Base-by-base conservation (phyloP, 1,140 invertebrate genomes). In the Magallana angulata region DNA sequence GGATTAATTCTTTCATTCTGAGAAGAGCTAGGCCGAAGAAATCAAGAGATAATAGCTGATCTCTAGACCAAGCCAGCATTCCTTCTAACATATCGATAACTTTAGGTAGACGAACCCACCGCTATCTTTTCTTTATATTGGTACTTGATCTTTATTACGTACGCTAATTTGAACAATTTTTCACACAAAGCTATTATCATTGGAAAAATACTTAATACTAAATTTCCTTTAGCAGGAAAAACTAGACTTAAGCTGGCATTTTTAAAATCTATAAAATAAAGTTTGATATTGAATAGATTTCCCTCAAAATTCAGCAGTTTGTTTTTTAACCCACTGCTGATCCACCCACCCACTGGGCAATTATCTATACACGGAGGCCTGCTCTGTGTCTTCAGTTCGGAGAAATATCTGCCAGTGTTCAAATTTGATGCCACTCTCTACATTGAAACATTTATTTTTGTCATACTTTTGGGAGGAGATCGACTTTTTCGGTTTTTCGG, bases 1-100 rank as follows among this genome's bases (percentile, higher is more conserved):
- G 68, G 68, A 76, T 76, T 76, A 76, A 76, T 76, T 76, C 68
- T 30, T 30, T 11, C 68, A 76, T 76, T 76, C 68, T 76, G 24
- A 30, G 24, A 12, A 76, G 68, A 36, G 68, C 8, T 76, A 30
- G 24, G 68, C 9, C 14, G 24, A 9, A 30, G 9, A 18, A 30
- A 30, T 24, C 24, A 76, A 30, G 18, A 30, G 60, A 64, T 64
- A 64, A 64, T 64, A 64, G 60, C 60, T 64, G 60, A 16, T 16
- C 60, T 64, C 60, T 14, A 64, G 18, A 18, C 60, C 7, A 16
- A 64, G 16, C 18, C 18, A n/a, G 16, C 60, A 64, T 64, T 16
- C 60, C 18, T n/a, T 18, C 11, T 64, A 64, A 16, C 7, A 12
- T 30, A 11, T 12, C 24, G 18, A 30, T 30, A 9, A 30, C 68